These are phyloP conservation scores for Eptatretus atami DNA, from an alignment of 2,797 vertebrate species.

Conservation along the genomic window DNA sequence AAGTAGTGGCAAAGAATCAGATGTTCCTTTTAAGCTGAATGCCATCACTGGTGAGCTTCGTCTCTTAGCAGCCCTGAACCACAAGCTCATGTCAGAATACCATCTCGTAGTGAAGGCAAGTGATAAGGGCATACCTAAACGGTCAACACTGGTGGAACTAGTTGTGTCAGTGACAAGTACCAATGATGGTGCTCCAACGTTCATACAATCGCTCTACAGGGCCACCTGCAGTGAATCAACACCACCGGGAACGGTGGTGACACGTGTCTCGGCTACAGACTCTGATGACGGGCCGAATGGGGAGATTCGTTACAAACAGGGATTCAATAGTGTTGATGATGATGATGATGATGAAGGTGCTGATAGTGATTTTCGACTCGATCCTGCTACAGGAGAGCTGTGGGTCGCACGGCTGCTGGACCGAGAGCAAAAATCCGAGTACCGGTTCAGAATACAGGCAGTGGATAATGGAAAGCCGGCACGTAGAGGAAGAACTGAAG, in stretches of 20 bases:
- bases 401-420: conserved; percentile 56
- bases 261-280: conserved; percentile 38
- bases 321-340: conserved; percentile 19
- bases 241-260: conserved; percentile 43
- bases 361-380: conserved; percentile 39
- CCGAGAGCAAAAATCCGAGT: conserved; percentile 29
- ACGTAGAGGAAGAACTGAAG: conserved; percentile 25
- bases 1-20: conserved; percentile 22
- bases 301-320: conserved; percentile 35
- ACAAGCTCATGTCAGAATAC: conserved; percentile 53
- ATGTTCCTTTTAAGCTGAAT: conserved; percentile 1
- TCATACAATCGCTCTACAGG: conserved; percentile 42
- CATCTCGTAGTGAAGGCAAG: conserved; percentile 49
- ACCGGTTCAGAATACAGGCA: conserved; percentile 39
- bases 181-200: conserved; percentile 63
- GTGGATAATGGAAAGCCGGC: conserved; percentile 54
- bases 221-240: conserved; percentile 48
- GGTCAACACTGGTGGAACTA: conserved; percentile 45
- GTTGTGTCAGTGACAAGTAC: conserved; percentile 46
- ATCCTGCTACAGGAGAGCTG: conserved; percentile 54
- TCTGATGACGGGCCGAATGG: conserved; percentile 59
- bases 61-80: conserved; percentile 48
- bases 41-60: conserved; percentile 39
- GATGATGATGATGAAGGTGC: conserved; percentile 13
- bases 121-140: conserved; percentile 52